Evolutionary conservation across 2,797 vertebrate genomes (phyloP).

Genomic region (Carapus acus): DNA sequence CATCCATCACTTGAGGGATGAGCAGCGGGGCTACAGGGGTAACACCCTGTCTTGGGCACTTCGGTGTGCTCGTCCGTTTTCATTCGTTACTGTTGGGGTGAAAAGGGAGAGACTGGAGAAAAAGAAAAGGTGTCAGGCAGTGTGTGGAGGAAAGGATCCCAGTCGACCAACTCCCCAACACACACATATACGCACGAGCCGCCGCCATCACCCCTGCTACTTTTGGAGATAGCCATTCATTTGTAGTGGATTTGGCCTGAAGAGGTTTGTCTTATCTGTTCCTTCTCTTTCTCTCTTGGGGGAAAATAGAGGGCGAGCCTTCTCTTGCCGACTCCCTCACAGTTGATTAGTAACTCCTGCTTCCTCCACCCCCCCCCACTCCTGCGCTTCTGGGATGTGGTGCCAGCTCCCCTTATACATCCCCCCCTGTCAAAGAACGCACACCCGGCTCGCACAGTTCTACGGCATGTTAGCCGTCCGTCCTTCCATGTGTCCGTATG

Average conservation of each 20-base stretch:
- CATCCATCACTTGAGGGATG: constrained; percentile 60
- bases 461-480: constrained; percentile 14
- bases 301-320: constrained; percentile 57
- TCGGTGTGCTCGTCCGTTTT: constrained; percentile 24
- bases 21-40: constrained; percentile 38
- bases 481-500: neutral
- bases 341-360: constrained; percentile 70
- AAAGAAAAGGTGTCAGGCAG: constrained; percentile 25
- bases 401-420: constrained; percentile 63
- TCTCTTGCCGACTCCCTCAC: constrained; percentile 59
- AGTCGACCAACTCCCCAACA: neutral
- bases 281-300: constrained; percentile 51
- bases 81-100: constrained; percentile 41
- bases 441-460: constrained; percentile 34
- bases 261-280: constrained; percentile 66
- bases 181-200: too few species aligned
- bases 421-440: constrained; percentile 58
- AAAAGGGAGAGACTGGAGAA: constrained; percentile 27
- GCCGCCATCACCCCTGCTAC: constrained; percentile 36
- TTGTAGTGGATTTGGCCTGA: constrained; percentile 59
- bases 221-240: constrained; percentile 62
- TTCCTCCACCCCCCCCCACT: too few species aligned
- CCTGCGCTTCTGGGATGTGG: constrained; percentile 60
- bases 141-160: constrained; percentile 34
- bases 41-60: constrained; percentile 47